Evolutionary conservation across 2,113 vertebrate species (phyloP), one percentile per base, ranked within the genome.

Genomic region (Calonectris borealis): DNA sequence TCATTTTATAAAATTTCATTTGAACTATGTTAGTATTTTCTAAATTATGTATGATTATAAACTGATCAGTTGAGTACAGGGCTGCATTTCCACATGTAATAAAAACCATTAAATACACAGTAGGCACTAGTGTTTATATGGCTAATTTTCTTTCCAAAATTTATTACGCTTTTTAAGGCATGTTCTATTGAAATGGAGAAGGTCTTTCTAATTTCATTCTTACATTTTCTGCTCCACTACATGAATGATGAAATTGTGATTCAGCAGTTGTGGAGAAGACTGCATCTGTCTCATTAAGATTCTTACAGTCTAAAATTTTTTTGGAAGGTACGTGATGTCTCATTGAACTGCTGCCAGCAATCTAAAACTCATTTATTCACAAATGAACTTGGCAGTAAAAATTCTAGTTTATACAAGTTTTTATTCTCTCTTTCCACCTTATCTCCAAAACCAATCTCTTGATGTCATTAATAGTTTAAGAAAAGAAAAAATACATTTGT

Each of bases 211-310:
- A 85, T 72, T 95, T 94, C 40, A 81, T 94, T 94, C 60, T 16
- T 89, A 64, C 17, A 38, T 91, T 96, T 96, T 91, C 73, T 84
- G 70, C 88, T 92, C 14, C 75, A 65, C 46, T 87, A 83, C 83
- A 17, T 88, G 70, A 80, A 69, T 92, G 89, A 89, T 78, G 65
- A 91, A 87, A 94, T 91, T 93, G 40, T 90, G 58, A 95, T 95
- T 96, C 89, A 86, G 44, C 79, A 75, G 44, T 58, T 91, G 81
- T 44, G 36, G 55, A 79, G 77, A 57, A 86, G 83, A 69, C 34
- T 90, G 22, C 34, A 71, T 95, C 90, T 82, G 73, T 79, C 48
- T 95, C 88, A 89, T 71, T 94, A 91, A 82, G 69, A 88, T 71
- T 44, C 38, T 72, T 68, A 42, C 15, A 60, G 64, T 58, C 49